A percentile compares a stretch with the other conserved stretches of the same genome.
These are phyloP conservation scores for Corvus cornix DNA, from an alignment of 2,113 vertebrate species.

Conservation along the genomic window DNA sequence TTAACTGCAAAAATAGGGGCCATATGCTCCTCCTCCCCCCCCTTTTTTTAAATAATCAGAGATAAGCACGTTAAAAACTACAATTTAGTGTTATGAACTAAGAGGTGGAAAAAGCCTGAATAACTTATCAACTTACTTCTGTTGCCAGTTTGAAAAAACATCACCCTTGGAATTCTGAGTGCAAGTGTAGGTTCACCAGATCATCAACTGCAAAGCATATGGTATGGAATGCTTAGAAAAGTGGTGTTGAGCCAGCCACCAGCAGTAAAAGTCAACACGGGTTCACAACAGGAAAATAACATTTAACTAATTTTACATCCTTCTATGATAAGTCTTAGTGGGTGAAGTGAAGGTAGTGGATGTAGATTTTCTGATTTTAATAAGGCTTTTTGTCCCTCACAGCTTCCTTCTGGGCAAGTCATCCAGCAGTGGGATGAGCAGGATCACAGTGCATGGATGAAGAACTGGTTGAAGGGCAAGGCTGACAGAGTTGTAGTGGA, in stretches of 20 bases:
- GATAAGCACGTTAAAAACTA: neutral
- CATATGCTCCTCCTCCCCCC: neutral
- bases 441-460: neutral
- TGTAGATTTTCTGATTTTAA: neutral
- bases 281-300: neutral
- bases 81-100: neutral
- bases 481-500: neutral
- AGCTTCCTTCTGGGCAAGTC: neutral
- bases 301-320: neutral
- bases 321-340: neutral
- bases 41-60: neutral
- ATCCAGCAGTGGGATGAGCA: accelerated
- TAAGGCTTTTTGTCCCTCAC: neutral
- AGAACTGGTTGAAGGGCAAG: neutral
- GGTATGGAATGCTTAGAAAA: neutral
- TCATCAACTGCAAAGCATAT: neutral
- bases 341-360: neutral
- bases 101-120: neutral
- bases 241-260: neutral
- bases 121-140: neutral
- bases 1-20: neutral
- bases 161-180: neutral
- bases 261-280: neutral
- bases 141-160: neutral
- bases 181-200: neutral